Conservation (phyloP, 2,797 vertebrate species). For the Sardinella longiceps region DNA sequence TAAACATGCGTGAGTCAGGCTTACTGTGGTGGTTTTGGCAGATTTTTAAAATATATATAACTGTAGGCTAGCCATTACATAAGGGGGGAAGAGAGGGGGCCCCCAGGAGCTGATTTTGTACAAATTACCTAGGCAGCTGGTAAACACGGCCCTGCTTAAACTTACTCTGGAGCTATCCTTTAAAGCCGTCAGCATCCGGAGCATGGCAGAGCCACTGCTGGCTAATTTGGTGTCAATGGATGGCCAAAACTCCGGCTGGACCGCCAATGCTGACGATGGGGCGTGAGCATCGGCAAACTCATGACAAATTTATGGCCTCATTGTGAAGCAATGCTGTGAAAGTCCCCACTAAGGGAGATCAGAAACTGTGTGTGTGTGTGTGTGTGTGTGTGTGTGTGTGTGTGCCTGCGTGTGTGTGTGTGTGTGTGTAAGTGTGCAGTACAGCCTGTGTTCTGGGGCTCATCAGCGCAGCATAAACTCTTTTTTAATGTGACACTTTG, state of each 20-base stretch:
- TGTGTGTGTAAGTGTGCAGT: too few relatives aligned
- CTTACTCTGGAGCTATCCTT: too few relatives aligned
- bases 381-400: neutral
- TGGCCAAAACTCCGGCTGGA: neutral
- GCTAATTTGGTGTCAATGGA: neutral
- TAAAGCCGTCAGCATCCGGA: neutral
- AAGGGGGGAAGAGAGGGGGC: too few relatives aligned
- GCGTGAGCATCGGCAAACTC: neutral
- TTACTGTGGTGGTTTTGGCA: too few relatives aligned
- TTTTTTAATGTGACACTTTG: neutral
- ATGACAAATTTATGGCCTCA: slow-evolving; percentile 21
- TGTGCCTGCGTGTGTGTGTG: too few relatives aligned
- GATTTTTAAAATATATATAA: too few relatives aligned
- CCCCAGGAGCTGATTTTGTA: too few relatives aligned
- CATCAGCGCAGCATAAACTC: neutral
- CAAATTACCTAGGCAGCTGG: too few relatives aligned
- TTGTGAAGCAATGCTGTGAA: slow-evolving; percentile 10
- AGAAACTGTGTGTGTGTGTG: slow-evolving; percentile 14
- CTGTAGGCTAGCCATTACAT: too few relatives aligned
- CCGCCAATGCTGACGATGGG: neutral
- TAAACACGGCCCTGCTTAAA: too few relatives aligned
- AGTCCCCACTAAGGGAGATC: neutral
- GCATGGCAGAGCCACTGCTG: neutral
- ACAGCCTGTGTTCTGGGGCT: neutral
- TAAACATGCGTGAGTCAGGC: too few relatives aligned